Base-by-base conservation (phyloP, 2,797 vertebrate genomes). In the Lycodopsis pacificus region DNA sequence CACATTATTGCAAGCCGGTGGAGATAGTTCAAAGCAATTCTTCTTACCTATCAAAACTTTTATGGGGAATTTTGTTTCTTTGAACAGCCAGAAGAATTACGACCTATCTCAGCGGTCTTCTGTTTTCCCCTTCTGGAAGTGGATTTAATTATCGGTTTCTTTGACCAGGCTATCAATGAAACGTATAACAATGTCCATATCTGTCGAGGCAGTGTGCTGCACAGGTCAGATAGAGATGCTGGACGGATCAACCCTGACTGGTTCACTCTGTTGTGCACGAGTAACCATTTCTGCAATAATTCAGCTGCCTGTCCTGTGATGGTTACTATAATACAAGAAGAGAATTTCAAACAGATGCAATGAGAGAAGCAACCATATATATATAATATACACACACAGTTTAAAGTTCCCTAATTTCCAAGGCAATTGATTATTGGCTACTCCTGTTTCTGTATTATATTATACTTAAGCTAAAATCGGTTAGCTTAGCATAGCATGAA, bases 221-320 rank as follows among this genome's bases (percentile, higher is more conserved):
- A 67, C 65, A 38, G 73, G 77, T 81, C 80, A 67, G 68, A 76
- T 46, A 72, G 57, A 84, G 81, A 83, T 66, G 79, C 79, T 77
- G 69, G 76, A 72, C 56, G 15, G 74, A 81, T 81, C 75, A 66
- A 56, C 74, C 75, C 54, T 75, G 81, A 87, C 82, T 78, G 73
- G 51, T 64, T 80, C 22, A n/a, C n/a, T 19, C 72, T 57, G 69
- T 59, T 15, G 34, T 53, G 58, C 49, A 7, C 32, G 11, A 48
- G n/a, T n/a, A 66, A 73, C 54, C 58, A 19, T 57, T 81, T 58
- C 36, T 68, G 63, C 12, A 71, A 65, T 62, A 76, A 87, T 81
- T 81, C 76, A 81, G 1, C 27, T 19, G 40, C 1, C 30, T 15
- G 40, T 65, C 48, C 66, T 79, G 56, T 76, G 54, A 72, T 75